These are phyloP conservation scores for Drosophila kokeensis DNA, from an alignment of 2,888 invertebrate genomes.

Conservation along the genomic window DNA sequence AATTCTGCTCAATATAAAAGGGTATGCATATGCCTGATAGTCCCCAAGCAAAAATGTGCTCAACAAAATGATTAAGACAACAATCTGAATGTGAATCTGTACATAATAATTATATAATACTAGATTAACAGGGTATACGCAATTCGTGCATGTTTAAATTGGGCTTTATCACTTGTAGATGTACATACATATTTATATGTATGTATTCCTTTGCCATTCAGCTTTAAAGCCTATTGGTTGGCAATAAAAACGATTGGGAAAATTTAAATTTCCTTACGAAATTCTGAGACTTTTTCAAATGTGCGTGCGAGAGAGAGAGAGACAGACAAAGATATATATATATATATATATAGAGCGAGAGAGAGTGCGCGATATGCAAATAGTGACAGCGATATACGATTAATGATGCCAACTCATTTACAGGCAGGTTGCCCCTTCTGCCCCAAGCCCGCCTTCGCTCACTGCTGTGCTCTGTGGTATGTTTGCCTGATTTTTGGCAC, in stretches of 20 bases:
- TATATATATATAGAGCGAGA: neutral
- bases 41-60: neutral
- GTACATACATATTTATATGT: neutral
- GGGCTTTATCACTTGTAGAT: neutral
- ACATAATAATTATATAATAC: neutral
- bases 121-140: slow-evolving; percentile 11
- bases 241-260: slow-evolving; percentile 36
- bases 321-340: neutral
- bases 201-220: slow-evolving; percentile 16
- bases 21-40: neutral
- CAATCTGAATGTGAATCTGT: neutral
- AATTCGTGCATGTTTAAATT: neutral
- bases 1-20: neutral
- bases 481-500: slow-evolving; percentile 73
- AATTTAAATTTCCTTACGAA: slow-evolving; percentile 9
- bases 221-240: slow-evolving; percentile 45
- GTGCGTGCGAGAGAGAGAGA: neutral
- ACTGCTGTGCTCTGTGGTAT: slow-evolving; percentile 24
- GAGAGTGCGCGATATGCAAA: slow-evolving; percentile 4
- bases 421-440: slow-evolving; percentile 24
- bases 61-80: neutral
- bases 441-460: neutral
- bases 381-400: slow-evolving; percentile 34
- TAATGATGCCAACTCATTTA: slow-evolving; percentile 52
- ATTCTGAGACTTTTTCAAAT: slow-evolving; percentile 15